Conservation (phyloP, 2,888 invertebrate genomes). For the Idaea dimidiata region DNA sequence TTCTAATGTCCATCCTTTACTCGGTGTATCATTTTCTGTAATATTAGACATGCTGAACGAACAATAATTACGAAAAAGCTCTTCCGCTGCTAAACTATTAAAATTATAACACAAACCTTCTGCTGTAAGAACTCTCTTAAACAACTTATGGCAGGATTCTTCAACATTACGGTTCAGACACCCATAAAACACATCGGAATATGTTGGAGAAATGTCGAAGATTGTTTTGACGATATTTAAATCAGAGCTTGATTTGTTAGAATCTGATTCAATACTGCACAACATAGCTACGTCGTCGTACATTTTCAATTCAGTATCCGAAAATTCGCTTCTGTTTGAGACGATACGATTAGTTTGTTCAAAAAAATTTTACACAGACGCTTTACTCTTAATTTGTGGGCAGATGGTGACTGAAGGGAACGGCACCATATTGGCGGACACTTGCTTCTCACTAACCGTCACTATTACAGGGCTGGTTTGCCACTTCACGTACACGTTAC, state of each 20-base stretch:
- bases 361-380: conserved; percentile 22
- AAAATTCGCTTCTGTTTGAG: not conserved
- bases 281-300: not conserved
- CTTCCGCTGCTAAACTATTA: not conserved
- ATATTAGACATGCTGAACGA: not conserved
- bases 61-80: not conserved
- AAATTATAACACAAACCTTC: conserved; percentile 7
- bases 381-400: conserved; percentile 29
- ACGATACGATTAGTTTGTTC: not conserved
- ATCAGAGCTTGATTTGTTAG: not conserved
- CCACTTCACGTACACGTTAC: conserved; percentile 37
- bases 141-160: not conserved
- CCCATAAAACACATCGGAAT: not conserved
- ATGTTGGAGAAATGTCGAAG: not conserved
- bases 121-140: not conserved
- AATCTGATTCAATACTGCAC: not conserved
- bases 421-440: conserved; percentile 35
- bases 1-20: conserved; percentile 23
- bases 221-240: not conserved
- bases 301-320: conserved; percentile 8
- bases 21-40: not conserved
- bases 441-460: conserved; percentile 32
- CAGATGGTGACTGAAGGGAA: conserved; percentile 39
- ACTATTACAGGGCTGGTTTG: conserved; percentile 39
- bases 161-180: not conserved